Base-by-base conservation (phyloP, 2,113 vertebrate species). In the Orthonyx spaldingii region DNA sequence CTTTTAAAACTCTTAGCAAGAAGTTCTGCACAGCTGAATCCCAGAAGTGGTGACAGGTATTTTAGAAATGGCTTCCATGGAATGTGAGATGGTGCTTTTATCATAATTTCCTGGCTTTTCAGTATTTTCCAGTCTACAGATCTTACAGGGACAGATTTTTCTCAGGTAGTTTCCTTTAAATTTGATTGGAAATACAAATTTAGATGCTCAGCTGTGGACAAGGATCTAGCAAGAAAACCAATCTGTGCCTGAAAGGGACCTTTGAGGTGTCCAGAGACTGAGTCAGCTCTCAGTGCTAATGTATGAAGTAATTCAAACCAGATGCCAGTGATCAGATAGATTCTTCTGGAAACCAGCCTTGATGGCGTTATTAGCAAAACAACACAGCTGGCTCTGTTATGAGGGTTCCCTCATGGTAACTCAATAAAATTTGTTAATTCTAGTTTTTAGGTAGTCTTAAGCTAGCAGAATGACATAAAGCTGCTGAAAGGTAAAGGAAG, bases 291-390 rank as follows among this genome's bases (percentile, higher is more conserved):
- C 81, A 76, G 16, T 33, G 35, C 20, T 75, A 65, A 85, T 26
- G 26, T 46, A 30, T 16, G n/a, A 84, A 92, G 71, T 81, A 89
- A 79, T 93, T 85, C 85, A 93, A 92, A 93, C 49, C 89, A 85
- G 87, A 93, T 83, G 65, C 70, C 74, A 47, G 42, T 50, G 84
- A 91, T 81, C 84, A 94, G 41, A 87, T 60, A 93, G 57, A 61
- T 87, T 91, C 75, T 87, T 94, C 64, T 63, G 23, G 64, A 60
- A 95, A 78, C 28, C 13, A 78, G 33, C 11, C 64, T 78, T 89
- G 69, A 59, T 63, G 61, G 39, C 1, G 13, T 60, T 87, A 41
- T 82, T 68, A 94, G 49, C 44, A 65, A 70, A 89, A 90, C 76
- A 71, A 3, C 64, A 82, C 52, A 89, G 32, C 28, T 79, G 49